These are phyloP conservation scores for Recurvirostra avosetta DNA, from an alignment of 2,113 vertebrate species.

Conservation along the genomic window DNA sequence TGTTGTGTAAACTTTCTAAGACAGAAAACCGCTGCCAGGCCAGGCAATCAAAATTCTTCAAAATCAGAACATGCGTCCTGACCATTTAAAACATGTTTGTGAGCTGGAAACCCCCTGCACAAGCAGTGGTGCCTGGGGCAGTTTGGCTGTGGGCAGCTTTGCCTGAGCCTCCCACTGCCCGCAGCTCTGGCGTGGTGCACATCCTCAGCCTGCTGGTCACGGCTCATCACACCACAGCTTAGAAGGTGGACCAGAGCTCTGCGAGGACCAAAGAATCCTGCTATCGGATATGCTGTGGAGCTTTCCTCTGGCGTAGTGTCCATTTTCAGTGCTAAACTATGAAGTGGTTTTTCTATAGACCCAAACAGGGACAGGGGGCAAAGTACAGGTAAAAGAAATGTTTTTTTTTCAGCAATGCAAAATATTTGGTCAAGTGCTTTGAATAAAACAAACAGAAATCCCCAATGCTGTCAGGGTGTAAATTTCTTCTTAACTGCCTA, in stretches of 20 bases:
- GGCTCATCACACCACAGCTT: not conserved
- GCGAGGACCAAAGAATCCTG: not conserved
- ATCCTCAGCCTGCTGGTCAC: not conserved
- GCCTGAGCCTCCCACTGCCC: not conserved
- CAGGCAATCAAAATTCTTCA: not conserved
- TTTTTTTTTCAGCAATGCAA: not conserved
- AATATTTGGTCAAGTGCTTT: not conserved
- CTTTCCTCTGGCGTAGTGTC: not conserved
- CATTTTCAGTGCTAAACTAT: not conserved
- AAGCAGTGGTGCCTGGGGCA: not conserved
- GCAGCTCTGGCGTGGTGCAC: not conserved
- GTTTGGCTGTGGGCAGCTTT: not conserved
- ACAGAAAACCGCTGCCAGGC: not conserved
- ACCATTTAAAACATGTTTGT: not conserved
- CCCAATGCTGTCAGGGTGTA: not conserved
- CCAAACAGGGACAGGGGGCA: not conserved
- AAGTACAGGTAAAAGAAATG: not conserved
- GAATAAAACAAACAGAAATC: not conserved
- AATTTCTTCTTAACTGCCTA: not conserved
- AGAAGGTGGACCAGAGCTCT: not conserved
- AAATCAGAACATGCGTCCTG: not conserved
- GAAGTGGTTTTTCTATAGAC: fast-evolving
- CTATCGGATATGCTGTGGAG: not conserved
- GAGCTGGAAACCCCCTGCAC: not conserved
- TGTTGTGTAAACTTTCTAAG: not conserved